phyloP scores from a whole-genome alignment of 2,113 vertebrate genomes.

The Addax nasomaculatus region DNA sequence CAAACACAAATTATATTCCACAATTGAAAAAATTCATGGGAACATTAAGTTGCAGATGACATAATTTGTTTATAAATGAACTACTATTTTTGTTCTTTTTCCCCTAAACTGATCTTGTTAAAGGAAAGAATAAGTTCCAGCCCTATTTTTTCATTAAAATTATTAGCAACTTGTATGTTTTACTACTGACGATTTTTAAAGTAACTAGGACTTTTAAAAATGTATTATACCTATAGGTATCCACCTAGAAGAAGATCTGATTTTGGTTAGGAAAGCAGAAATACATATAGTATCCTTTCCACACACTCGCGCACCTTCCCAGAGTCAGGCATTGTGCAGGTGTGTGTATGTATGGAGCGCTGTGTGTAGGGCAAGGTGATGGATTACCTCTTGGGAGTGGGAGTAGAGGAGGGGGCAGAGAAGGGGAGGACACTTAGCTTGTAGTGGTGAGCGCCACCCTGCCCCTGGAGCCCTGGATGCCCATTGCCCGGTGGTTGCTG shows the following conservation, averaged over 20 bases:
- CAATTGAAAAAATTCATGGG: background rate
- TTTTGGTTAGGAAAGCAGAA: background rate
- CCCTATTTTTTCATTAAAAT: background rate
- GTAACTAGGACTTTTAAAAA: background rate
- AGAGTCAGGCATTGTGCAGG: background rate
- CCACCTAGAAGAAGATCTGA: background rate
- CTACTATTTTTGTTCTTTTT: background rate
- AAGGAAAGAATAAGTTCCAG: background rate
- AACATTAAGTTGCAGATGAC: background rate
- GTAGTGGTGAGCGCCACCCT: background rate
- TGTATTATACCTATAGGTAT: background rate
- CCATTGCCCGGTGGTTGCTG: background rate
- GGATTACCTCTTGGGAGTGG: background rate
- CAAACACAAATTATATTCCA: background rate
- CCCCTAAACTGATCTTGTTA: background rate
- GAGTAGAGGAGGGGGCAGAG: background rate
- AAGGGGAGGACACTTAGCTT: background rate
- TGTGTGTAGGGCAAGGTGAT: background rate
- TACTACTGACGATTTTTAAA: background rate
- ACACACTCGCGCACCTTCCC: background rate
- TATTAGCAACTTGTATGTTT: background rate
- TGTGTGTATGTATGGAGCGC: background rate
- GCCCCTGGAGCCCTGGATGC: rapidly evolving
- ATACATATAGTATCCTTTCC: background rate
- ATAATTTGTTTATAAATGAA: background rate